A percentile compares a stretch with the other conserved stretches of the same genome.
phyloP scores from a whole-genome alignment of 2,888 invertebrate species.

The Ochlodes sylvanus region DNA sequence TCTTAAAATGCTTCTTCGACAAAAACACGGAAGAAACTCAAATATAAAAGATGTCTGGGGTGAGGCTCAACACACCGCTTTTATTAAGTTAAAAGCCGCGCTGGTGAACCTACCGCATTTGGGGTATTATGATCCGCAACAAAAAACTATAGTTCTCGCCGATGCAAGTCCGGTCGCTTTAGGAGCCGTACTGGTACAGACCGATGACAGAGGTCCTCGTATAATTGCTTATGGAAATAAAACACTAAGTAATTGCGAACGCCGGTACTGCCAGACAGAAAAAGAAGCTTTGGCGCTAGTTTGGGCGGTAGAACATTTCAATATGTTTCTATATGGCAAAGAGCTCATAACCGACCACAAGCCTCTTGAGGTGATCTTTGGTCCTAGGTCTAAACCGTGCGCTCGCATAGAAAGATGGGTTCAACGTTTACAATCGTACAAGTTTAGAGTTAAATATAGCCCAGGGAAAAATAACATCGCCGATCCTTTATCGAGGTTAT shows the following conservation, averaged over 20 bases:
- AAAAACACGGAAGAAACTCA: not conserved
- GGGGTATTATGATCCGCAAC: not conserved
- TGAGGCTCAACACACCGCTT: not conserved
- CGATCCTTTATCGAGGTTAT: not conserved
- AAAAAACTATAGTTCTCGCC: not conserved
- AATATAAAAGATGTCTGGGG: not conserved
- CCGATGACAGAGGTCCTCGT: not conserved
- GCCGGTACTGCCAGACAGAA: too few relatives aligned
- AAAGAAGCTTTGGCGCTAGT: not conserved
- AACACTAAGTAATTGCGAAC: too few relatives aligned
- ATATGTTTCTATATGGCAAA: slow-evolving; percentile 38
- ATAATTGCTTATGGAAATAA: not conserved
- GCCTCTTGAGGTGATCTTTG: too few relatives aligned
- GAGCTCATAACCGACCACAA: not conserved
- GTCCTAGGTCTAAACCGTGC: too few relatives aligned
- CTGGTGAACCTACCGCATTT: not conserved
- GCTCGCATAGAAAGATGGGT: too few relatives aligned
- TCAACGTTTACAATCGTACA: too few relatives aligned
- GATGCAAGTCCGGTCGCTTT: not conserved
- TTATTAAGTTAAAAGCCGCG: not conserved
- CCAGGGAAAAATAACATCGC: too few relatives aligned
- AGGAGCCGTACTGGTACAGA: not conserved
- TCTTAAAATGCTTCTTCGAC: not conserved
- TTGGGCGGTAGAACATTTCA: not conserved
- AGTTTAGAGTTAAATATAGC: too few relatives aligned